Base-by-base conservation (phyloP, 1,140 invertebrate species). In the Drosophila persimilis region DNA sequence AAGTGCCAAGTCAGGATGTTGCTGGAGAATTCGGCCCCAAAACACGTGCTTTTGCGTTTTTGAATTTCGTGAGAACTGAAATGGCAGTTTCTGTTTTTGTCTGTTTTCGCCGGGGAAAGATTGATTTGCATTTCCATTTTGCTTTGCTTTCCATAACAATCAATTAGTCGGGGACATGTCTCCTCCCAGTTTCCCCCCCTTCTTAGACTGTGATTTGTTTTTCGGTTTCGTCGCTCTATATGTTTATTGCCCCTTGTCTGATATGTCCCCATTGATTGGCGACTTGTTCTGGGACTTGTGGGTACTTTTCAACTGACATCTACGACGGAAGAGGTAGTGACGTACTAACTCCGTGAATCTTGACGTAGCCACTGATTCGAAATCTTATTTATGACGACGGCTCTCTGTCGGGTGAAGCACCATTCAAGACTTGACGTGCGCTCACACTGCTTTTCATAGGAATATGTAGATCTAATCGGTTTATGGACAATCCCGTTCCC, bases 1-100 rank as follows among this genome's bases (percentile, higher is more conserved):
- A 29, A 44, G 41, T 69, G 64, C 9, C n/a, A 50, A 69, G 66
- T 70, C 64, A 70, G 66, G 13, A 57, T 70, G 66, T 70, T 44
- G n/a, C 17, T 44, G 13, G 44, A 24, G 26, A n/a, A 55, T 67
- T 20, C 35, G n/a, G 20, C 31, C 11, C 11, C 2, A 44, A 17
- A 45, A 41, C 53, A 62, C 43, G 44, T 66, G 61, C 20, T 50
- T 22, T 35, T 11, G 6, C 46, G 31, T 15, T 3, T 35, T 4
- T 15, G 11, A 55, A 70, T 50, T 70, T 9, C 52, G 51, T 24
- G 15, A 13, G 20, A 64, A 77, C 20, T 52, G 20, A 2, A 67
- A 22, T 1, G 6, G 51, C 61, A 65, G 69, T 50, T 50, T 20
- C 20, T 20, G 20, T 20, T 20, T 20, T 20, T 20, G 20, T 29